Conservation (phyloP, 2,888 invertebrate species). For the Monochamus alternatus region DNA sequence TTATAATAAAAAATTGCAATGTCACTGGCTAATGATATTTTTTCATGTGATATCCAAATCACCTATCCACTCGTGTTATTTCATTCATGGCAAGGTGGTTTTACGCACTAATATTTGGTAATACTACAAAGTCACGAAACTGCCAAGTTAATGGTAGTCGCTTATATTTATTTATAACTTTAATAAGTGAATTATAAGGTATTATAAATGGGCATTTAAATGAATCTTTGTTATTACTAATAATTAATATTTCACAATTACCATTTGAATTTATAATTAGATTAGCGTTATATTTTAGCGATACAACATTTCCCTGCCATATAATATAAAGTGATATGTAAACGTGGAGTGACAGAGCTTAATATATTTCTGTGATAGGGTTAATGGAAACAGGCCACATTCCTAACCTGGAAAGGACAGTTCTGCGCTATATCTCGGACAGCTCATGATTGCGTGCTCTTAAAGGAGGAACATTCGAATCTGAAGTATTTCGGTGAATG, state of each 20-base stretch:
- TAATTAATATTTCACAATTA: too few relatives aligned
- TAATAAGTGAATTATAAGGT: not conserved
- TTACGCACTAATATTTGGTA: constrained; percentile 13
- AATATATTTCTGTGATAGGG: not conserved
- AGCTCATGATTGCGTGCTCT: not conserved
- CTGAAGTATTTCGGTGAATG: too few relatives aligned
- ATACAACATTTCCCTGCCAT: not conserved
- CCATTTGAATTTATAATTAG: not conserved
- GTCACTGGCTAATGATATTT: too few relatives aligned
- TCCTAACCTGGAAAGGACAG: constrained; percentile 7
- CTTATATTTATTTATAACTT: not conserved
- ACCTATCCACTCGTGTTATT: constrained; percentile 1
- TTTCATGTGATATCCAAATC: too few relatives aligned
- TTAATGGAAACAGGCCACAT: constrained; percentile 6
- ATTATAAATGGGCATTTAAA: not conserved
- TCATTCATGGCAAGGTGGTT: constrained; percentile 5
- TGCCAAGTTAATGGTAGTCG: not conserved
- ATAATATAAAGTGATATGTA: not conserved
- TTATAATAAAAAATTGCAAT: too few relatives aligned
- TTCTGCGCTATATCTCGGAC: not conserved
- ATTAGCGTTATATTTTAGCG: not conserved
- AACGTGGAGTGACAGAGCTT: constrained; percentile 1
- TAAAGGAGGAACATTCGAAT: not conserved
- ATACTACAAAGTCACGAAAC: constrained; percentile 5
- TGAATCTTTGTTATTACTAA: too few relatives aligned